These are phyloP conservation scores for Sphaeramia orbicularis DNA, from an alignment of 2,797 vertebrate genomes.

Conservation along the genomic window DNA sequence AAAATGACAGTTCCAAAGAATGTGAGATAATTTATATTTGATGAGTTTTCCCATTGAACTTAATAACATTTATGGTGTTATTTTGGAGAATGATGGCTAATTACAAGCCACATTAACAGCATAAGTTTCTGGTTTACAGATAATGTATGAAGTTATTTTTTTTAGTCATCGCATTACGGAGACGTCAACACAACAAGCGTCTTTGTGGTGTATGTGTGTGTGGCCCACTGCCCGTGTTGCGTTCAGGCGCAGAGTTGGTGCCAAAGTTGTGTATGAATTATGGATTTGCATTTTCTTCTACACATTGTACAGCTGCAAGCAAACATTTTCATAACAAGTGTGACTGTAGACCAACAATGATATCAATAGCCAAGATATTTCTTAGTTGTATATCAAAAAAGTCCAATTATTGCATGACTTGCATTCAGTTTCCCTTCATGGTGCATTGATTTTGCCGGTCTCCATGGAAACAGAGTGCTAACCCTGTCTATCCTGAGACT, in stretches of 20 bases:
- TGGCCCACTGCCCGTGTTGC: slow-evolving; percentile 38
- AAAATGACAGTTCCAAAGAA: slow-evolving; percentile 3
- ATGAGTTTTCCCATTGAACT: slow-evolving; percentile 46
- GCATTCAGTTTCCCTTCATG: slow-evolving; percentile 7
- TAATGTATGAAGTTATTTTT: slow-evolving; percentile 37
- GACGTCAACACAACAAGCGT: slow-evolving; percentile 53
- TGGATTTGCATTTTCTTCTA: background rate
- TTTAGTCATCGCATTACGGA: slow-evolving; percentile 43
- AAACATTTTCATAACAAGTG: no score
- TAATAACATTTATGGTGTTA: slow-evolving; percentile 52
- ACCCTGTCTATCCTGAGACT: slow-evolving; percentile 18
- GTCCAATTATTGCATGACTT: slow-evolving; percentile 27
- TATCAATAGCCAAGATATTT: slow-evolving; percentile 1
- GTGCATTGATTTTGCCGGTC: slow-evolving; percentile 30
- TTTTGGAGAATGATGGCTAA: slow-evolving; percentile 48
- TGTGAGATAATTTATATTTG: slow-evolving; percentile 45
- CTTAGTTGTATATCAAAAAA: slow-evolving; percentile 6
- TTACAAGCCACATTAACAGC: slow-evolving; percentile 55
- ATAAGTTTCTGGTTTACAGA: slow-evolving; percentile 45
- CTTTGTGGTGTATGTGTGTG: slow-evolving; percentile 30
- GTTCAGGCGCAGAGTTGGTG: slow-evolving; percentile 2
- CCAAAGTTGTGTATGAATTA: slow-evolving; percentile 18
- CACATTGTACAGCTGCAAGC: background rate
- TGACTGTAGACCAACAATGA: no score
- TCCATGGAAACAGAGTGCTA: slow-evolving; percentile 43